Conservation (phyloP, 1,140 invertebrate genomes). For the Ladona fulva region DNA sequence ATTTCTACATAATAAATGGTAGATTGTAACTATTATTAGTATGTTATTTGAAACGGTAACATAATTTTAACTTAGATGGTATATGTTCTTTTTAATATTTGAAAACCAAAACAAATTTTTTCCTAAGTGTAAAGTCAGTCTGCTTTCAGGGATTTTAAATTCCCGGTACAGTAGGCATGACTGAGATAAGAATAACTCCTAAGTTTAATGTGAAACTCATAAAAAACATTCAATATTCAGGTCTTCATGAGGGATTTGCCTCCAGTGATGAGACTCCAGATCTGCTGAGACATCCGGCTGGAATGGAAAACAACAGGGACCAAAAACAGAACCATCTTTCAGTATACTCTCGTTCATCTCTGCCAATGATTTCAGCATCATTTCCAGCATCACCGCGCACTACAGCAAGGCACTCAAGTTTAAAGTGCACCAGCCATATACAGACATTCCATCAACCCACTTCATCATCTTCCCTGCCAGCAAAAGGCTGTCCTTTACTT, state of each 20-base stretch:
- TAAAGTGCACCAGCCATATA: background rate
- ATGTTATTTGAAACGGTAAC: too few relatives aligned
- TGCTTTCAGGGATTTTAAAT: too few relatives aligned
- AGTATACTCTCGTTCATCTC: background rate
- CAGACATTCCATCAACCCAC: background rate
- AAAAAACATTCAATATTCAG: slow-evolving; percentile 12
- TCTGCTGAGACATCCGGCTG: slow-evolving; percentile 26
- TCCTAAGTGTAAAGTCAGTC: too few relatives aligned
- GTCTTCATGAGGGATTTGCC: slow-evolving; percentile 21
- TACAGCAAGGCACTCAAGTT: background rate
- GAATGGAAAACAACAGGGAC: slow-evolving; percentile 20
- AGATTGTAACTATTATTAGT: too few relatives aligned
- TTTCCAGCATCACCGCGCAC: background rate
- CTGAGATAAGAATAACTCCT: too few relatives aligned
- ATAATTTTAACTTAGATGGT: too few relatives aligned
- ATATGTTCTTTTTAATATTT: too few relatives aligned
- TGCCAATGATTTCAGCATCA: background rate
- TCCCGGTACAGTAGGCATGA: too few relatives aligned
- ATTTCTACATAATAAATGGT: too few relatives aligned
- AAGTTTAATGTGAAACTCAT: too few relatives aligned
- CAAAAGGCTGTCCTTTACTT: background rate
- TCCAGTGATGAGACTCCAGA: slow-evolving; percentile 26
- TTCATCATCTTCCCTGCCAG: background rate
- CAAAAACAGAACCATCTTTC: background rate
- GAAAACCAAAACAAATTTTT: too few relatives aligned